Conservation (phyloP, 2,113 vertebrate species). For the Solea solea region DNA sequence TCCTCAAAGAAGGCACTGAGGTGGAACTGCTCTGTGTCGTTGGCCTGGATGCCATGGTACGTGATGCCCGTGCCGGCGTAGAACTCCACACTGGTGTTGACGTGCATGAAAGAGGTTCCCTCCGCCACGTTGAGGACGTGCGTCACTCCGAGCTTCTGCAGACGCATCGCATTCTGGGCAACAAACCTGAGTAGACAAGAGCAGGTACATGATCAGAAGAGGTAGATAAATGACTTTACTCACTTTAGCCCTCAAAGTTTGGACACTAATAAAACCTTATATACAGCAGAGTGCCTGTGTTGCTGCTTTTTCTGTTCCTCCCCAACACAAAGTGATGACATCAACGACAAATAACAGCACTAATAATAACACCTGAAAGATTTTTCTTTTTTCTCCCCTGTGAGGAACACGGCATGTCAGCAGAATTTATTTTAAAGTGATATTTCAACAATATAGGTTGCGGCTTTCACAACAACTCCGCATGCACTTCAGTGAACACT, state of each 20-base stretch:
- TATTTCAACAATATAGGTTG: constrained; percentile 21
- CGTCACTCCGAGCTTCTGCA: constrained; percentile 93
- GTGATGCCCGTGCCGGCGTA: constrained; percentile 92
- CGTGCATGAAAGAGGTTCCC: constrained; percentile 98
- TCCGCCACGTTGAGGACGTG: constrained; percentile 96
- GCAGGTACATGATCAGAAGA: constrained; percentile 30
- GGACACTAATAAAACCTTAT: background rate
- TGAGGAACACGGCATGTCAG: constrained; percentile 8
- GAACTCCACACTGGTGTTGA: constrained; percentile 95
- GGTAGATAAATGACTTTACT: background rate
- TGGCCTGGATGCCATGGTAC: constrained; percentile 95
- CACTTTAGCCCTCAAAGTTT: constrained; percentile 1
- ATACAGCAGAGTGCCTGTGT: background rate
- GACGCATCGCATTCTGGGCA: constrained; percentile 90
- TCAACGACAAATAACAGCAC: constrained; percentile 19
- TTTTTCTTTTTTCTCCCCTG: background rate
- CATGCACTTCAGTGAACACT: constrained; percentile 9
- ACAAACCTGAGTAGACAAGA: constrained; percentile 84
- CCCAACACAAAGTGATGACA: constrained; percentile 10
- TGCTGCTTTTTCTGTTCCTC: background rate
- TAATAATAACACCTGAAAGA: constrained; percentile 29
- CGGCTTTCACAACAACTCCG: constrained; percentile 16
- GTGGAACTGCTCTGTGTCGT: constrained; percentile 93
- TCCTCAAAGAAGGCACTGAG: constrained; percentile 96
- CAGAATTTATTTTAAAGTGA: constrained; percentile 38